Evolutionary conservation across 2,113 vertebrate genomes (phyloP).

Genomic region (Mirza zaza): DNA sequence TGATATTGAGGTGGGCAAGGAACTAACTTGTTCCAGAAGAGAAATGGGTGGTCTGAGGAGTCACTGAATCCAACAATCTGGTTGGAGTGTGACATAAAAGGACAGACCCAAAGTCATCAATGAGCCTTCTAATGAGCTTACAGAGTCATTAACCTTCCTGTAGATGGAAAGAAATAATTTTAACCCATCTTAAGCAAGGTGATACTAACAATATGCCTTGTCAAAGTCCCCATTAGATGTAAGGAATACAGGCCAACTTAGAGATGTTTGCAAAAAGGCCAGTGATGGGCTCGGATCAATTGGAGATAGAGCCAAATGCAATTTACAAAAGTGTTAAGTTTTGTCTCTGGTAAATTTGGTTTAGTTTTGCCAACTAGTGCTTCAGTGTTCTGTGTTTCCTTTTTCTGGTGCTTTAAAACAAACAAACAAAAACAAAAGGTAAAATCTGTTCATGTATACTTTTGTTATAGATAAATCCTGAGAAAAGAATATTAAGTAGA

Average conservation of each 20-base stretch:
- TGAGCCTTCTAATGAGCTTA: neutral
- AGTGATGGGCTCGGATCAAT: neutral
- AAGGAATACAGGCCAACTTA: neutral
- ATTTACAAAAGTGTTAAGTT: neutral
- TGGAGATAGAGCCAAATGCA: neutral
- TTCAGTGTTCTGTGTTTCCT: neutral
- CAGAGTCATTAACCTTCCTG: neutral
- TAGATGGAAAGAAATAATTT: neutral
- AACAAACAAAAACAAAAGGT: neutral
- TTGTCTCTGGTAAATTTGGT: neutral
- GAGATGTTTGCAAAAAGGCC: neutral
- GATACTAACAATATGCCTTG: neutral
- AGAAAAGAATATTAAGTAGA: neutral
- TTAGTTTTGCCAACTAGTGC: conserved; percentile 3
- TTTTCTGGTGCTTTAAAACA: neutral
- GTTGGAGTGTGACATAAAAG: neutral
- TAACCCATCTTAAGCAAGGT: neutral
- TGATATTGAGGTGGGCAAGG: neutral
- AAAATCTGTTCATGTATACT: neutral
- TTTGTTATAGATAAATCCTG: neutral
- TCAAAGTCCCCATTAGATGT: neutral
- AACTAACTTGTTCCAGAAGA: neutral
- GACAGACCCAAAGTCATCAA: neutral
- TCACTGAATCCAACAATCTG: neutral
- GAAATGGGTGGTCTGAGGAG: neutral